Evolutionary conservation across 2,888 invertebrate genomes (phyloP).

Genomic region (Hypselothyrea guttata): DNA sequence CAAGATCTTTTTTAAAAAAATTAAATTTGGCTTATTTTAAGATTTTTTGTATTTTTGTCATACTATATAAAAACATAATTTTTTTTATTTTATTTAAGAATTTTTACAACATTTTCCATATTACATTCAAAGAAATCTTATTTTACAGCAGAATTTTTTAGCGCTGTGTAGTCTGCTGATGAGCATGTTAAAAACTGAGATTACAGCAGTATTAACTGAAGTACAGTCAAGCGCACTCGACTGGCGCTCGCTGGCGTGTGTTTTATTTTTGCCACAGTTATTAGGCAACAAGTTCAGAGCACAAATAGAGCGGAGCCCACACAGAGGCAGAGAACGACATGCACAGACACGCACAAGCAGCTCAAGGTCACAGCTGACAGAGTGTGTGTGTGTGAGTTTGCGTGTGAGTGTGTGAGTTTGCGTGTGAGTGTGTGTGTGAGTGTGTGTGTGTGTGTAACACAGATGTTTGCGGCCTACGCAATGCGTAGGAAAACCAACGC

Average conservation of each 20-base stretch:
- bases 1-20: no score
- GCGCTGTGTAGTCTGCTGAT: no score
- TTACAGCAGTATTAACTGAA: no score
- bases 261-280: constrained; percentile 8
- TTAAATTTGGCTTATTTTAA: no score
- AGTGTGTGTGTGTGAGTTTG: constrained; percentile 26
- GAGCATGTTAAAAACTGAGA: no score
- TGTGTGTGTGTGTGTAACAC: constrained; percentile 10
- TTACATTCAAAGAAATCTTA: no score
- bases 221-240: no score
- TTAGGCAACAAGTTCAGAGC: constrained; percentile 40
- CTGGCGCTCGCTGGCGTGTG: background rate
- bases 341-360: constrained; percentile 26
- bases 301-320: background rate
- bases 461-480: constrained; percentile 28
- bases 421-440: background rate
- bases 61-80: no score
- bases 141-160: no score
- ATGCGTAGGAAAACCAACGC: background rate
- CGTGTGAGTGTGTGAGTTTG: constrained; percentile 11
- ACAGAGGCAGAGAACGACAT: constrained; percentile 4
- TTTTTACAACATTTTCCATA: no score
- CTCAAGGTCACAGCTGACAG: constrained; percentile 71
- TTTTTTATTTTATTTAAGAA: no score
- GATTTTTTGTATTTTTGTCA: no score